phyloP scores from a whole-genome alignment of 2,888 invertebrate species.

The Idaea biselata region DNA sequence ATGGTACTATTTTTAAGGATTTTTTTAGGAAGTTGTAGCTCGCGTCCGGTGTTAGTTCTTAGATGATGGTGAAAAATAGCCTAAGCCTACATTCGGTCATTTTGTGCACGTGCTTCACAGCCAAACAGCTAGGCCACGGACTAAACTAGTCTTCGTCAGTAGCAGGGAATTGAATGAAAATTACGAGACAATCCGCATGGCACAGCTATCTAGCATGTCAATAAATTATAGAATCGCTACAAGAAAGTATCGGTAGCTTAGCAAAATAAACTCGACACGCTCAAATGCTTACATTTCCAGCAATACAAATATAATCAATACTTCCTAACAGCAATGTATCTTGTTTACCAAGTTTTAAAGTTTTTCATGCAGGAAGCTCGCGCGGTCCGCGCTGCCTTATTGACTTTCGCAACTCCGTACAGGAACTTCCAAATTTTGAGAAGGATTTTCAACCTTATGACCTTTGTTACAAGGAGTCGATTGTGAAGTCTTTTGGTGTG shows the following conservation, averaged over 20 bases:
- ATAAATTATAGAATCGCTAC: not conserved
- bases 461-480: not conserved
- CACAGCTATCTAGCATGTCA: not conserved
- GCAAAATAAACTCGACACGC: not conserved
- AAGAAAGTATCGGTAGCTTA: not conserved
- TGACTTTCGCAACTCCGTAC: constrained; percentile 37
- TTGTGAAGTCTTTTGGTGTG: not conserved
- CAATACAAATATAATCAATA: constrained; percentile 14
- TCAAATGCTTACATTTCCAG: not conserved
- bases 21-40: too few species aligned
- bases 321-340: constrained; percentile 48
- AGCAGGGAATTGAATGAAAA: too few species aligned
- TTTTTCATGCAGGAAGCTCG: constrained; percentile 34
- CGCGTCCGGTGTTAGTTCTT: too few species aligned
- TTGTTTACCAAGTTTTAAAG: constrained; percentile 48
- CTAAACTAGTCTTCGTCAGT: too few species aligned
- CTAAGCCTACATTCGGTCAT: too few species aligned
- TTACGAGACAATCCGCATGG: not conserved
- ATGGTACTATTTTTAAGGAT: too few species aligned
- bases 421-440: not conserved
- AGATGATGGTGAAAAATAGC: too few species aligned
- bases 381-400: constrained; percentile 38
- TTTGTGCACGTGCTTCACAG: too few species aligned
- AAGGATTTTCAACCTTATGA: not conserved
- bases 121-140: too few species aligned